Evolutionary conservation across 1,140 invertebrate species (phyloP).

Genomic region (Dinoponera quadriceps): DNA sequence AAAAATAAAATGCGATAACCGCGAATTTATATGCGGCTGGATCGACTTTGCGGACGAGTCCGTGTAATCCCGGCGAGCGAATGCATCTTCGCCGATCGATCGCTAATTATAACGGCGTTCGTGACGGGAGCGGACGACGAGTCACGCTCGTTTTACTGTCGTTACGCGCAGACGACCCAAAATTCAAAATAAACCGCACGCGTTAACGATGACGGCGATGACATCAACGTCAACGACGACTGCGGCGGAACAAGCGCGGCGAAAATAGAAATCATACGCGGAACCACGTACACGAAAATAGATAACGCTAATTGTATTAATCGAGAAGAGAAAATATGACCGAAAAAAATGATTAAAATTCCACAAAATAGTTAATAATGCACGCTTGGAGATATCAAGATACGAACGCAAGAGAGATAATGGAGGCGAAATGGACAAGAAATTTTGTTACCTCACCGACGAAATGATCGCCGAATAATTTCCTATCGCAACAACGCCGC

Average conservation of each 20-base stretch:
- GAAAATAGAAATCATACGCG: constrained; percentile 28
- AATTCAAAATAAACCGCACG: neutral
- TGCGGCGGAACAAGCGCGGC: neutral
- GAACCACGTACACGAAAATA: neutral
- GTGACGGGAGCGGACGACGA: neutral
- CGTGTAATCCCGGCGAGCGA: constrained; percentile 19
- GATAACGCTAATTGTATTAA: neutral
- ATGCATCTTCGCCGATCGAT: constrained; percentile 41
- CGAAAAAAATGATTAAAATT: constrained; percentile 5
- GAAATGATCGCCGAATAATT: constrained; percentile 10
- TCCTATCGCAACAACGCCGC: too few species aligned
- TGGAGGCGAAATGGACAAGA: neutral
- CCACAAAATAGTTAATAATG: neutral
- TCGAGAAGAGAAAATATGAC: neutral
- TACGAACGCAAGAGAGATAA: neutral
- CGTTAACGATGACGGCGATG: neutral
- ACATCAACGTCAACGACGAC: neutral
- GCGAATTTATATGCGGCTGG: constrained; percentile 55
- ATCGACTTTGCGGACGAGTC: constrained; percentile 39
- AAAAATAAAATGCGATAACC: constrained; percentile 67
- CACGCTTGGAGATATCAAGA: neutral
- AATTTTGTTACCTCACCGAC: constrained; percentile 13
- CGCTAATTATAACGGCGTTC: constrained; percentile 9
- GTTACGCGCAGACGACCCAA: too few species aligned
- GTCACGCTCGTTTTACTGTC: neutral